Percentiles rank a stretch among this genome's conserved stretches.
These are phyloP conservation scores for Struthidea cinerea DNA, from an alignment of 2,113 vertebrate species.

Conservation along the genomic window DNA sequence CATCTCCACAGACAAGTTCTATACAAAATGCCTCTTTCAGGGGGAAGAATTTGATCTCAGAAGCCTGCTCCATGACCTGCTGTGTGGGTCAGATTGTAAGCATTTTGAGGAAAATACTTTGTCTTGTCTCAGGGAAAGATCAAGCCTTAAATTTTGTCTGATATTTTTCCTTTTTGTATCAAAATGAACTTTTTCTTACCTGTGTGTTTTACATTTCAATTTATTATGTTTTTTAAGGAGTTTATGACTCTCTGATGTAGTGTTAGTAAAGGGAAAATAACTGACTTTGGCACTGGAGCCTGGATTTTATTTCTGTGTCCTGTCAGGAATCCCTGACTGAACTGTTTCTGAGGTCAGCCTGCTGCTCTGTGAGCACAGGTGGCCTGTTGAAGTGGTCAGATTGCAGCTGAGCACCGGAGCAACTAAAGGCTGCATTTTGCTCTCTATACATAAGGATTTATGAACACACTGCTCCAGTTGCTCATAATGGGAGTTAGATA, in stretches of 20 bases:
- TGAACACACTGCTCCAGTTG: background rate
- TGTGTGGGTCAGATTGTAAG: background rate
- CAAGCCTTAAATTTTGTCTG: background rate
- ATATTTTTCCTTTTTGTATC: background rate
- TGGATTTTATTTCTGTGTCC: background rate
- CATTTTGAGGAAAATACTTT: background rate
- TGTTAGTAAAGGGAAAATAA: background rate
- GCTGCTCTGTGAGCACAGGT: background rate
- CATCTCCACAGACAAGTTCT: background rate
- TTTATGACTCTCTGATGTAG: background rate
- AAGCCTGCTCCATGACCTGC: background rate
- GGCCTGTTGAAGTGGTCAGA: background rate
- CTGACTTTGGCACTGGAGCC: background rate
- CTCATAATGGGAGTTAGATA: slow-evolving; percentile 3
- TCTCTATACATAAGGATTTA: background rate
- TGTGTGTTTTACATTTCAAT: background rate
- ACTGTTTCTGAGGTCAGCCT: background rate
- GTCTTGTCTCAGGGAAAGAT: background rate
- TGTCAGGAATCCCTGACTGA: background rate
- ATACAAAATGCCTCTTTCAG: background rate
- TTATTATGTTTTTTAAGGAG: background rate
- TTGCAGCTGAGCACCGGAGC: background rate
- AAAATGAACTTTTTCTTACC: background rate
- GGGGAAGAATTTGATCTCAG: background rate
- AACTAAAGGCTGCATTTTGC: slow-evolving; percentile 9